Base-by-base conservation (phyloP, 1,140 invertebrate species). In the Zaprionus vittiger region DNA sequence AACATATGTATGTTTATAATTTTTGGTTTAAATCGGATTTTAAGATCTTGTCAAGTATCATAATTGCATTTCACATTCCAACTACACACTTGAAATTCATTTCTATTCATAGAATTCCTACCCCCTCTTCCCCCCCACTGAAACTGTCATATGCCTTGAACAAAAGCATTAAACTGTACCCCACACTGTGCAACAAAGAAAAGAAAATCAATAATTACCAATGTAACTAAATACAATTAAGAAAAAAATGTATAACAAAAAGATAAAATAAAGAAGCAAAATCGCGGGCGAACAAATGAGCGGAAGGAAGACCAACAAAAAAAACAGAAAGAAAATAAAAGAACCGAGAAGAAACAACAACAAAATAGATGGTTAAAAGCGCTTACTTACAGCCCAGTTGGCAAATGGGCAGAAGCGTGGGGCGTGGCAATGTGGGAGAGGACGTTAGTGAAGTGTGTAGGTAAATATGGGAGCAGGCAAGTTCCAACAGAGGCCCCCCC, bases 371-470 rank as follows among this genome's bases (percentile, higher is more conserved):
- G 63, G 72, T 81, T 78, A 77, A 85, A 85, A 81, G 81, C 81
- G 85, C 85, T 89, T 89, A 89, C 85, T 89, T 85, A 89, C 85
- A 90, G 85, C 85, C 85, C 85, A 89, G 85, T 89, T 89, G 85
- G 85, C 85, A 89, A 90, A 89, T 89, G 85, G 85, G 81, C 85
- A 85, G 15, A 14, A 24, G 38, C 26, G 69, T 54, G 26, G 12
- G 24, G 5, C 4, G 41, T 26, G 54, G 57, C 7, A 11, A 34
- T 34, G 9, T 14, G 5, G 14, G 11, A 26, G 28, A 2, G 49
- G 56, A 24, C 12, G 56, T 44, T 56, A 61, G 49, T 47, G 20
- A 67, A 66, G 70, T 64, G 69, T 66, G 69, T 66, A 56, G 69
- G 47, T 73, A 72, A 72, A 73, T 60, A 55, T 72, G 63, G 69